Percentiles rank a stretch among this genome's conserved stretches.
phyloP scores from a whole-genome alignment of 1,140 invertebrate genomes.

The Drosophila bipectinata region DNA sequence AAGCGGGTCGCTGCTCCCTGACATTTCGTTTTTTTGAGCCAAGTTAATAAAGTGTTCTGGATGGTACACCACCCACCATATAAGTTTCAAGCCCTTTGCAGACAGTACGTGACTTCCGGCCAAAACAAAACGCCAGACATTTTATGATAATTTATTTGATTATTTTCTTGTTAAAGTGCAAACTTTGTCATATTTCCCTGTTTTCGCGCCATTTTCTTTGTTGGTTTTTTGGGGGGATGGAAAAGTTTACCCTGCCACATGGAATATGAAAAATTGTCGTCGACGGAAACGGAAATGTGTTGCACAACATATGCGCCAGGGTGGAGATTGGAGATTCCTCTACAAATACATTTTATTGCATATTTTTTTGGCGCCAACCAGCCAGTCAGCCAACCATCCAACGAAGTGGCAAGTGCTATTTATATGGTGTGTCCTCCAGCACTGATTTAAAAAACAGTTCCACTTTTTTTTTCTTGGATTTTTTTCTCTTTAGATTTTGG shows the following conservation, averaged over 20 bases:
- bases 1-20: constrained; percentile 48
- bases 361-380: constrained; percentile 76
- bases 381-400: constrained; percentile 31
- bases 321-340: constrained; percentile 28
- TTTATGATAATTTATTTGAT: constrained; percentile 83
- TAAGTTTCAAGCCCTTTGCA: constrained; percentile 49
- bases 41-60: constrained; percentile 56
- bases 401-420: constrained; percentile 48
- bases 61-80: constrained; percentile 3
- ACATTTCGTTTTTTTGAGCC: constrained; percentile 57
- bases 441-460: constrained; percentile 46
- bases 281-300: constrained; percentile 79
- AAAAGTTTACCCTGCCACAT: constrained; percentile 51
- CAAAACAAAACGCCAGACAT: constrained; percentile 78
- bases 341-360: constrained; percentile 77
- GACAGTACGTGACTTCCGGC: constrained; percentile 81
- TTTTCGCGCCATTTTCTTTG: constrained; percentile 54
- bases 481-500: constrained; percentile 1
- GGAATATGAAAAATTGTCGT: constrained; percentile 50
- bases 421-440: constrained; percentile 40
- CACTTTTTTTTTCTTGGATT: constrained; percentile 2
- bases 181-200: constrained; percentile 70
- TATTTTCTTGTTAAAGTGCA: constrained; percentile 82
- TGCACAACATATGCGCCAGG: constrained; percentile 74
- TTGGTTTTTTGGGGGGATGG: constrained; percentile 21